A percentile compares a stretch with the other conserved stretches of the same genome.
phyloP scores from a whole-genome alignment of 2,797 vertebrate genomes.

The Chloroceryle inda region DNA sequence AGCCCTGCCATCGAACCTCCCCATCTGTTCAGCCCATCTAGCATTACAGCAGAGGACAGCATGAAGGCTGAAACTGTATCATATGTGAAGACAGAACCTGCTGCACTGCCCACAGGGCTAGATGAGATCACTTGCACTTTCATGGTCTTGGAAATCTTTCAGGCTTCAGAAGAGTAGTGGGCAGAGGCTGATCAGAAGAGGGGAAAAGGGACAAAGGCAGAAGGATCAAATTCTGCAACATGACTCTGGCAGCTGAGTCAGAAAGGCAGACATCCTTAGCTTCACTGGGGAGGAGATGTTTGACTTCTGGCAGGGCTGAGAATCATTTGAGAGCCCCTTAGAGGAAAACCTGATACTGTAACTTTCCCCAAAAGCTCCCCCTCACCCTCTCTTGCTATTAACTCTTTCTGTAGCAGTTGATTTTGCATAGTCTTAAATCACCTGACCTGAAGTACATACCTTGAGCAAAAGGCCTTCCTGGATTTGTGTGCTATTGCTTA shows the following conservation, averaged over 20 bases:
- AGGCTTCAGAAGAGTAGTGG: neutral
- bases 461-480: neutral
- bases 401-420: constrained; percentile 26
- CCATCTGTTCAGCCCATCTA: constrained; percentile 70
- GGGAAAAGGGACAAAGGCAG: neutral
- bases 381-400: constrained; percentile 6
- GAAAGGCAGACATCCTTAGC: constrained; percentile 7
- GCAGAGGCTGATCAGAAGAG: neutral
- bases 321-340: constrained; percentile 52
- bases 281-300: constrained; percentile 2
- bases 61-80: constrained; percentile 34
- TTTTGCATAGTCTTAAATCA: neutral
- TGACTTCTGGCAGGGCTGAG: constrained; percentile 8
- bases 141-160: neutral
- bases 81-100: neutral
- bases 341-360: constrained; percentile 35
- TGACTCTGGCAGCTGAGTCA: constrained; percentile 52
- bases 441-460: neutral
- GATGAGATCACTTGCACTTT: neutral
- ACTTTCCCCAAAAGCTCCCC: constrained; percentile 15
- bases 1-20: constrained; percentile 39
- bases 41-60: constrained; percentile 65
- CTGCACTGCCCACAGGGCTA: neutral
- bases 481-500: neutral
- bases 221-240: constrained; percentile 54